Evolutionary conservation across 2,113 vertebrate species (phyloP).

Genomic region (Podilymbus podiceps): DNA sequence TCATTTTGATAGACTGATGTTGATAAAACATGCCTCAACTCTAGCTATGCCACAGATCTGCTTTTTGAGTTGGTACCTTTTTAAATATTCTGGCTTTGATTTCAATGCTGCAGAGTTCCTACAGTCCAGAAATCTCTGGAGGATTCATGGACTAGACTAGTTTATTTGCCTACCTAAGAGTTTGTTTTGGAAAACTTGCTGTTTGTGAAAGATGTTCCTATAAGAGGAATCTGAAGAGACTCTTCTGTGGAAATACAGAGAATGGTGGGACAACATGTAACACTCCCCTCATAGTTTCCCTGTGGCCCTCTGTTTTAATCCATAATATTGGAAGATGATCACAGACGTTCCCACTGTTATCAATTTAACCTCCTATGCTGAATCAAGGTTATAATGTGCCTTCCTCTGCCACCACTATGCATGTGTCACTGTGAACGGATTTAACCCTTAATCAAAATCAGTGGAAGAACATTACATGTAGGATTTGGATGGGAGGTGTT

Average conservation of each 20-base stretch:
- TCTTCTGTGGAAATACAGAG: neutral
- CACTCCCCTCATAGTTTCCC: neutral
- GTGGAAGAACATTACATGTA: neutral
- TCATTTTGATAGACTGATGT: neutral
- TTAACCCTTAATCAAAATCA: neutral
- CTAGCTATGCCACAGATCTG: neutral
- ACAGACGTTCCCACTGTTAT: rapidly evolving
- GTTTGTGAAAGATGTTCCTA: neutral
- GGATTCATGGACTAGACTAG: neutral
- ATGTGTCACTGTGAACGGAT: neutral
- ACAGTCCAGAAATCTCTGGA: neutral
- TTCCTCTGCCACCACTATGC: neutral
- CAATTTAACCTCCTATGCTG: neutral
- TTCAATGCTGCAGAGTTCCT: neutral
- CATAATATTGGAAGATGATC: neutral
- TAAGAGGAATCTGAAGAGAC: neutral
- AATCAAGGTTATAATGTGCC: neutral
- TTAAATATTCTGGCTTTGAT: conserved; percentile 37
- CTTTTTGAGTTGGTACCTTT: conserved; percentile 1
- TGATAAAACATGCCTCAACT: conserved; percentile 5
- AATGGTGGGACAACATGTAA: neutral
- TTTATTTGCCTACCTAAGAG: neutral
- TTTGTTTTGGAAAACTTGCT: neutral
- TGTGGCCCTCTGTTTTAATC: neutral
- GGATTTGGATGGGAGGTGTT: neutral